Conservation (phyloP, 2,113 vertebrate species). For the Mastomys natalensis region DNA sequence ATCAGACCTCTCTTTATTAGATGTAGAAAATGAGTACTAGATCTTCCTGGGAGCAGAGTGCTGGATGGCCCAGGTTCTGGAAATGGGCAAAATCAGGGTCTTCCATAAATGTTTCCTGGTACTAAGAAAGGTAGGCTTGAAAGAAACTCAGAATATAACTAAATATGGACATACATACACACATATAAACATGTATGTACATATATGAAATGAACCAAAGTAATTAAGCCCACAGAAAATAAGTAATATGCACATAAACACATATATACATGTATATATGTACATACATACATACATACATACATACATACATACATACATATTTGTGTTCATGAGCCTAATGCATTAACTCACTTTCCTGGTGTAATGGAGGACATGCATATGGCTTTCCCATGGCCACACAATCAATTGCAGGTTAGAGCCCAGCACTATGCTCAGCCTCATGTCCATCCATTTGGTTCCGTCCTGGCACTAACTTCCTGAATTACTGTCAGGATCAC, state of each 20-base stretch:
- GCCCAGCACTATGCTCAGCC: too few relatives aligned
- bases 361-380: background rate
- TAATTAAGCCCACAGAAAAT: background rate
- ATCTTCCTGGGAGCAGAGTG: background rate
- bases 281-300: too few relatives aligned
- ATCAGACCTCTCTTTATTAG: conserved; percentile 30
- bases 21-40: background rate
- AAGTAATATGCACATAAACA: background rate
- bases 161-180: background rate
- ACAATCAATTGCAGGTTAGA: accelerated
- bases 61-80: background rate
- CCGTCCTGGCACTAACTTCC: background rate
- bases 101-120: background rate
- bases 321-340: background rate
- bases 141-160: background rate
- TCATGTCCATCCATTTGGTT: background rate
- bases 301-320: background rate
- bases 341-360: background rate
- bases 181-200: background rate
- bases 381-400: too few relatives aligned
- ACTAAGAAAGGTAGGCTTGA: background rate
- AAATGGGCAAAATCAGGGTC: background rate
- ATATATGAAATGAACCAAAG: background rate
- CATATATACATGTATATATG: too few relatives aligned
- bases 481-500: background rate